Percentiles rank a stretch among this genome's conserved stretches.
phyloP scores from a whole-genome alignment of 92 coral and sea anemone genomes.

The Ricordea florida region DNA sequence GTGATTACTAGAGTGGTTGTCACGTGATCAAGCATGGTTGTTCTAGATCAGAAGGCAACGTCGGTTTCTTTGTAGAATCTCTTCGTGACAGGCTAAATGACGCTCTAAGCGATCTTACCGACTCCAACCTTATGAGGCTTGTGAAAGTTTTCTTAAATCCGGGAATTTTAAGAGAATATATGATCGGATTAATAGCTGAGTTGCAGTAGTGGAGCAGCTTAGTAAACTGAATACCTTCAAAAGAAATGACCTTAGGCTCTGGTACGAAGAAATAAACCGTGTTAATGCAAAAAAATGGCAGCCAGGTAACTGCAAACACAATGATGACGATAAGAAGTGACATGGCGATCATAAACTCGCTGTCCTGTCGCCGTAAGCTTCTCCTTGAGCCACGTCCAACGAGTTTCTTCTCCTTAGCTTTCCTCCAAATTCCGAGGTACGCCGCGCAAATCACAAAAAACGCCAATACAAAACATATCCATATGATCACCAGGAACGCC shows the following conservation, averaged over 20 bases:
- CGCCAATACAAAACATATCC: slow-evolving; percentile 39
- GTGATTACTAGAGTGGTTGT: too few relatives aligned
- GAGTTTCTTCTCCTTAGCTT: slow-evolving; percentile 44
- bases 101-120: slow-evolving; percentile 18
- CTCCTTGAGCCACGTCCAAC: neutral
- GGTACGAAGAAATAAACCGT: slow-evolving; percentile 53
- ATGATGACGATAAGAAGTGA: slow-evolving; percentile 72
- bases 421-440: slow-evolving; percentile 68
- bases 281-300: slow-evolving; percentile 71
- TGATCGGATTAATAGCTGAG: slow-evolving; percentile 84
- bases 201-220: slow-evolving; percentile 78
- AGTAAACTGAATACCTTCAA: slow-evolving; percentile 49
- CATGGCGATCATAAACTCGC: slow-evolving; percentile 65
- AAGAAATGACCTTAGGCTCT: slow-evolving; percentile 26
- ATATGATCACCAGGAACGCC: slow-evolving; percentile 60
- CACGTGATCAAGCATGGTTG: too few relatives aligned
- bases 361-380: slow-evolving; percentile 52
- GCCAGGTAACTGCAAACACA: slow-evolving; percentile 73
- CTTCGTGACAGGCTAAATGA: slow-evolving; percentile 55
- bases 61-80: slow-evolving; percentile 43
- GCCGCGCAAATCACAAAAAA: slow-evolving; percentile 60
- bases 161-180: slow-evolving; percentile 81
- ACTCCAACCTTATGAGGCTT: slow-evolving; percentile 51
- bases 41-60: neutral
- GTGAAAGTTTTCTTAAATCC: slow-evolving; percentile 76